Percentiles rank a stretch among this genome's conserved stretches.
phyloP scores from a whole-genome alignment of 1,140 invertebrate species.

The Palaemon carinicauda region DNA sequence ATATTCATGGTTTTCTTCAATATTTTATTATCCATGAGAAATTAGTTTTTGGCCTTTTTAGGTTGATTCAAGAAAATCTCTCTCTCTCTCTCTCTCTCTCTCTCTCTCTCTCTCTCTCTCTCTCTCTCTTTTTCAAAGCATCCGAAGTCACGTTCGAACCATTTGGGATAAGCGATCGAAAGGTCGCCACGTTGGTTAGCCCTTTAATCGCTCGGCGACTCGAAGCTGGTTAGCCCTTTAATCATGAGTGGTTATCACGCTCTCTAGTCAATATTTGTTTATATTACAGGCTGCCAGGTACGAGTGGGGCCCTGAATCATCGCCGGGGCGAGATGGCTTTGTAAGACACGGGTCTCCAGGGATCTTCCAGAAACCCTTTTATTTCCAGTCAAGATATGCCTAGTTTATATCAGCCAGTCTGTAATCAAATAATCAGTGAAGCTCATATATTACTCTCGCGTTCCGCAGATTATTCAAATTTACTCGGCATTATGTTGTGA shows the following conservation, averaged over 20 bases:
- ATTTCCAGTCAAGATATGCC: not conserved
- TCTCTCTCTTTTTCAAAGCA: slow-evolving; percentile 26
- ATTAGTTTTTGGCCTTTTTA: not conserved
- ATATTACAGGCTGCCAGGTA: slow-evolving; percentile 37
- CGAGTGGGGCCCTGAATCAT: slow-evolving; percentile 31
- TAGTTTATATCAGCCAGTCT: not conserved
- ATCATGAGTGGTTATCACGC: not conserved
- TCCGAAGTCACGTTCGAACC: slow-evolving; percentile 40
- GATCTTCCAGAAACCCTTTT: not conserved
- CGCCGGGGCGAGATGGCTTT: slow-evolving; percentile 31
- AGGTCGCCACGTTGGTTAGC: no score
- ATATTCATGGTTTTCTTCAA: not conserved
- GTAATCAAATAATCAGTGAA: slow-evolving; percentile 4
- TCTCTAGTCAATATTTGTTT: slow-evolving; percentile 50
- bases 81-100: not conserved
- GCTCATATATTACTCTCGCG: not conserved
- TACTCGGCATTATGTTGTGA: slow-evolving; percentile 9
- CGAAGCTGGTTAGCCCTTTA: slow-evolving; percentile 32
- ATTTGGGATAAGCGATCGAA: slow-evolving; percentile 10
- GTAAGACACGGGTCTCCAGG: not conserved
- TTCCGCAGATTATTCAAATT: slow-evolving; percentile 4
- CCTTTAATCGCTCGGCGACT: slow-evolving; percentile 28
- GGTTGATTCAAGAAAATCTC: not conserved
- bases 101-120: not conserved
- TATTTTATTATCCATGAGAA: no score